These are phyloP conservation scores for Collichthys lucidus DNA, from an alignment of 2,113 vertebrate genomes.

Conservation along the genomic window DNA sequence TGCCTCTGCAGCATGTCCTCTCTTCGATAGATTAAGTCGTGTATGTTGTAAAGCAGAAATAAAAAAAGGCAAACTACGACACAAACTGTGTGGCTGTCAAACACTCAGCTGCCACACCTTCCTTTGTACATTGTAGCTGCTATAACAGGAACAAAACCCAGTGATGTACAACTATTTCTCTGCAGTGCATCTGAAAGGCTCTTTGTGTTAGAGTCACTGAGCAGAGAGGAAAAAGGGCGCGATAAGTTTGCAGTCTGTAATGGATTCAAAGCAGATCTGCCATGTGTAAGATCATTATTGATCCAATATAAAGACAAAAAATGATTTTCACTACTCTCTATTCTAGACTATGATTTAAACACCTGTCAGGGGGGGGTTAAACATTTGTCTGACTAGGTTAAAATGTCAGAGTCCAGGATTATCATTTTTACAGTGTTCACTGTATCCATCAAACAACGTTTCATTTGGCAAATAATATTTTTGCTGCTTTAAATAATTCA, in stretches of 20 bases:
- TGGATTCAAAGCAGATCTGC: slow-evolving; percentile 8
- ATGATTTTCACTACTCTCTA: neutral
- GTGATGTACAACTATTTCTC: slow-evolving; percentile 26
- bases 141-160: slow-evolving; percentile 23
- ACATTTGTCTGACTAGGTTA: neutral
- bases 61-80: slow-evolving; percentile 26
- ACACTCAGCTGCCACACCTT: slow-evolving; percentile 49
- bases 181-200: slow-evolving; percentile 20
- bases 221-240: slow-evolving; percentile 31
- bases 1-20: slow-evolving; percentile 6
- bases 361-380: neutral
- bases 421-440: neutral
- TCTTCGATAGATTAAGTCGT: neutral
- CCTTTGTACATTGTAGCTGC: slow-evolving; percentile 49
- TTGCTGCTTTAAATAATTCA: neutral
- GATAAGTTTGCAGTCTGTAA: slow-evolving; percentile 9
- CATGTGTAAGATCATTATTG: neutral
- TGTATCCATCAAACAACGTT: neutral
- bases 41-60: slow-evolving; percentile 30
- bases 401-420: neutral
- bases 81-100: slow-evolving; percentile 25
- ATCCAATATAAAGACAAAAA: slow-evolving; percentile 6
- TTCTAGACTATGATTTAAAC: neutral
- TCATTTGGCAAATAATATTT: slow-evolving; percentile 1
- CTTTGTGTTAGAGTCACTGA: slow-evolving; percentile 37